A percentile compares a stretch with the other conserved stretches of the same genome.
phyloP scores from a whole-genome alignment of 2,797 vertebrate genomes.

The Notolepis coatsorum region DNA sequence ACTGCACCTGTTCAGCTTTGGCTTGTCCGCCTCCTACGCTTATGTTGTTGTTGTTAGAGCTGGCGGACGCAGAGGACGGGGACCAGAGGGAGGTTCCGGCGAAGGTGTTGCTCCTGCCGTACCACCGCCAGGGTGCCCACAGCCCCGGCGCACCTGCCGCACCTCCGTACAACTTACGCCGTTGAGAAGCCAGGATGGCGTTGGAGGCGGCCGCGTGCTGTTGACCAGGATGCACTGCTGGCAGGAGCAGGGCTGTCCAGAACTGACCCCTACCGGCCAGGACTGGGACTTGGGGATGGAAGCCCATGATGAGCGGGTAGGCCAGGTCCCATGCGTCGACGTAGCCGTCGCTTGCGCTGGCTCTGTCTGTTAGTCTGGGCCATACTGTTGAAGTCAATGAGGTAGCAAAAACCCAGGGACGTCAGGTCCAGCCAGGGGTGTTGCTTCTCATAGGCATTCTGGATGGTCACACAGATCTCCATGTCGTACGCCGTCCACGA shows the following conservation, averaged over 20 bases:
- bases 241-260: slow-evolving; percentile 91
- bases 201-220: slow-evolving; percentile 93
- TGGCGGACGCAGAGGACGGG: slow-evolving; percentile 69
- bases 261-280: slow-evolving; percentile 93
- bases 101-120: slow-evolving; percentile 91
- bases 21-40: slow-evolving; percentile 70
- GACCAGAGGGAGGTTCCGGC: slow-evolving; percentile 87
- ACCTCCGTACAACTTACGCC: slow-evolving; percentile 83
- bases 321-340: slow-evolving; percentile 95
- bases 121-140: slow-evolving; percentile 73
- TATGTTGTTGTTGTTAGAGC: slow-evolving; percentile 76
- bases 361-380: slow-evolving; percentile 96
- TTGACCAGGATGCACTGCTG: slow-evolving; percentile 94
- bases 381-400: slow-evolving; percentile 98
- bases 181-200: slow-evolving; percentile 92
- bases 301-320: slow-evolving; percentile 94
- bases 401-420: slow-evolving; percentile 96
- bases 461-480: slow-evolving; percentile 97
- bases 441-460: slow-evolving; percentile 98
- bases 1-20: slow-evolving; percentile 82
- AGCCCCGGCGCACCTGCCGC: slow-evolving; percentile 43
- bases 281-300: slow-evolving; percentile 97
- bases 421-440: slow-evolving; percentile 97
- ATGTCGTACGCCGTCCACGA: slow-evolving; percentile 97
- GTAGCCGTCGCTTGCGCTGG: slow-evolving; percentile 90